Base-by-base conservation (phyloP, 2,888 invertebrate species). In the Coleophora flavipennella region DNA sequence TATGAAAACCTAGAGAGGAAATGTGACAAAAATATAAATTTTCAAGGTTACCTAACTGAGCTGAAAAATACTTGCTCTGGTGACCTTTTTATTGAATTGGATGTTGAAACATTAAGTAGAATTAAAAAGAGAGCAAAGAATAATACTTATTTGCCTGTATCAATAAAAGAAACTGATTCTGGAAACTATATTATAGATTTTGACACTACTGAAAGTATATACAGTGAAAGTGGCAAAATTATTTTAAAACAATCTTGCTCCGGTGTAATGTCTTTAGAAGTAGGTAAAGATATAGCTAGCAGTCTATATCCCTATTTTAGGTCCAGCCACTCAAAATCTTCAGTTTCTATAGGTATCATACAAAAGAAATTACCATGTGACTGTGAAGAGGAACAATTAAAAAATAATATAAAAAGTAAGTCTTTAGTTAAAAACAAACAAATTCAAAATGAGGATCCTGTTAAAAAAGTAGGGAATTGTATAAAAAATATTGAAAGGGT, bases 11-110 rank as follows among this genome's bases (percentile, higher is more conserved):
- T 3, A 3, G 20, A 20, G 20, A 20, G 6, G 6, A 20, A 20
- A 20, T 4, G 6, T 6, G 3, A 20, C 3, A 20, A 6, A 3
- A 20, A 20, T 20, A 6, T 4, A 6, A 20, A 20, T 4, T 6
- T 20, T 20, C 3, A 6, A 20, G 20, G 3, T 4, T 20, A 20
- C 20, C 20, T 20, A 10, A 48, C 52, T 4, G 46, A 57, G 43
- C 36, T 67, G 10, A 52, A 46, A 12, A 49, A 50, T 43, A 59
- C 60, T 12, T 38, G 48, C 12, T 62, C 67, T 10, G 67, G 62
- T 11, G 48, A 51, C 27, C 46, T 68, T 13, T 47, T 50, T 3
- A 51, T 69, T 28, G 61, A 58, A 20, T 42, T 71, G 42, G 58
- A 71, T 44, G 54, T 67, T 46, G 48, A 57, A n/a, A 41, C 60